These are phyloP conservation scores for Pharmacophagus antenor DNA, from an alignment of 2,888 invertebrate genomes.

Conservation along the genomic window DNA sequence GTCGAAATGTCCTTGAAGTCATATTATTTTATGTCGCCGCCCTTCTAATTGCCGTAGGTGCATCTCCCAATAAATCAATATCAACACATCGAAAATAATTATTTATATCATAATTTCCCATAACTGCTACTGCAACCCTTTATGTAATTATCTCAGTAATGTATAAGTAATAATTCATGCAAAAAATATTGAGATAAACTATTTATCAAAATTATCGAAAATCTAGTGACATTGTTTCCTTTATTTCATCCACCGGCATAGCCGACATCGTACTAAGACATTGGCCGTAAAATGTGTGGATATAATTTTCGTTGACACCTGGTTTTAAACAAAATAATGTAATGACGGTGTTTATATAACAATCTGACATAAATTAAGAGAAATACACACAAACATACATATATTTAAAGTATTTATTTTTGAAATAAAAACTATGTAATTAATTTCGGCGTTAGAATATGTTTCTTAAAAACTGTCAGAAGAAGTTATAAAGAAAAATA, in stretches of 20 bases:
- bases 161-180: neutral
- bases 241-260: too few relatives aligned
- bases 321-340: too few relatives aligned
- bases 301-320: too few relatives aligned
- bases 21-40: constrained; percentile 38
- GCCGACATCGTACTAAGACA: too few relatives aligned
- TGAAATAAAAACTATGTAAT: neutral
- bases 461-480: neutral
- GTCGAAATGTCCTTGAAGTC: constrained; percentile 48
- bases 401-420: neutral
- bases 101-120: neutral
- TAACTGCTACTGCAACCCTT: neutral
- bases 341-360: too few relatives aligned
- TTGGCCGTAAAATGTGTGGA: too few relatives aligned
- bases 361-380: too few relatives aligned
- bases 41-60: constrained; percentile 37
- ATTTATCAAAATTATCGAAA: too few relatives aligned
- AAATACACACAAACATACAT: too few relatives aligned
- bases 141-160: neutral
- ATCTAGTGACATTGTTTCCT: too few relatives aligned
- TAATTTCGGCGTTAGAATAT: neutral
- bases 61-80: constrained; percentile 29
- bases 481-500: too few relatives aligned
- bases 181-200: too few relatives aligned
- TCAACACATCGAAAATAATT: constrained; percentile 17